Base-by-base conservation (phyloP, 1,140 invertebrate species). In the Cydia strobilella region DNA sequence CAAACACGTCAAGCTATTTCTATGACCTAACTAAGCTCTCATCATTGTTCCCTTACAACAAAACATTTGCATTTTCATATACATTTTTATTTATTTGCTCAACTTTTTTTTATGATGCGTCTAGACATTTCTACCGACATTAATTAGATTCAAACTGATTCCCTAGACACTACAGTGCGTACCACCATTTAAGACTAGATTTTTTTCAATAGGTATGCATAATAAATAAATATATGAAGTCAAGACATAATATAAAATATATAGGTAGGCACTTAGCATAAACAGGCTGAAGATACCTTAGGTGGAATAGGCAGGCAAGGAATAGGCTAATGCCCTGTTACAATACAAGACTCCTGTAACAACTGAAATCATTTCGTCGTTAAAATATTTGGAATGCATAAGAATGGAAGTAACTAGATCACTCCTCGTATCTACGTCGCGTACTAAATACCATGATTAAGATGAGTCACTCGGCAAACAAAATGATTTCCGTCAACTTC, bases 401-500 rank as follows among this genome's bases (percentile, higher is more conserved):
- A 9, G 31, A 42, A 42, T 10, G 12, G 39, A 42, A 3, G 39
- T 10, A 42, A 42, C 1, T 13, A 12, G 10, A 42, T 42, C 39
- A 42, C 31, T 31, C 31, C 12, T 13, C 39, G 39, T 42, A 42
- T 42, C 48, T n/a, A 51, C 48, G 48, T 51, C 48, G 42, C 42
- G n/a, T 23, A 59, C 7, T 10, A 59, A 23, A 59, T 23, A n/a
- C n/a, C 18, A 59, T 18, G 54, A 59, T 59, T 59, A 59, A 23
- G 20, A 12, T 69, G 65, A 69, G 65, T 69, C 65, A 69, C 20
- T 69, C 5, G 0, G 27, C n/a, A 35, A 20, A 39, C 35, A 69
- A 69, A 69, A 31, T 18, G 7, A 69, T n/a, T 69, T 69, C 65
- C 65, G 31, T 31, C 31, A 10, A 35, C 65, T 69, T 39, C 65